phyloP scores from a whole-genome alignment of 2,113 vertebrate species.

The Podiceps cristatus region DNA sequence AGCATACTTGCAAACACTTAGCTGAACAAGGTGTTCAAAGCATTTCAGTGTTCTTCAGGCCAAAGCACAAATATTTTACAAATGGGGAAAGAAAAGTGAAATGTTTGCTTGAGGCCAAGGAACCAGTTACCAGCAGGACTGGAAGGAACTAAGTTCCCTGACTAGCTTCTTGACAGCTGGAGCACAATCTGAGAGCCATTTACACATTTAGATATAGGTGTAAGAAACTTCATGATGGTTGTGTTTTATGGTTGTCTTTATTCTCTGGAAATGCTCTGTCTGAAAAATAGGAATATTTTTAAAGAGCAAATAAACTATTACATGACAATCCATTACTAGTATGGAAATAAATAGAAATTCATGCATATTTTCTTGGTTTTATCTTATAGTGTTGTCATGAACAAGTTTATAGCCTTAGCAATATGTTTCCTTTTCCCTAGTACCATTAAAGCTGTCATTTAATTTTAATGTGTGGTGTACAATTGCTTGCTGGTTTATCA shows the following conservation, averaged over 20 bases:
- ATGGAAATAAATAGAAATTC: background rate
- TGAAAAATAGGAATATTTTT: background rate
- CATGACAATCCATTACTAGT: background rate
- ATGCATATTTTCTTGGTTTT: background rate
- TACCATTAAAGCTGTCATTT: constrained; percentile 18
- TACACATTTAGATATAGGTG: background rate
- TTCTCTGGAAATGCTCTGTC: background rate
- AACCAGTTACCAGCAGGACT: background rate
- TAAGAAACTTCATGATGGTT: background rate
- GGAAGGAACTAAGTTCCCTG: background rate
- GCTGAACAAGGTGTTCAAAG: background rate
- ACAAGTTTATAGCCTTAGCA: constrained; percentile 4
- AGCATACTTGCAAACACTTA: background rate
- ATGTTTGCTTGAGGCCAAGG: background rate
- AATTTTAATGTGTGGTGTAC: background rate
- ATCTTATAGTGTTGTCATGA: background rate
- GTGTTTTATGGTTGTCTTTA: background rate
- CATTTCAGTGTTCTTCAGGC: background rate
- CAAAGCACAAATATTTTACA: background rate
- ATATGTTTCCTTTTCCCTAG: constrained; percentile 7
- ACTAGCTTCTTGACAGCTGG: background rate
- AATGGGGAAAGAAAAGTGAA: background rate
- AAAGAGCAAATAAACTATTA: background rate
- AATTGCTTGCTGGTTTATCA: background rate
- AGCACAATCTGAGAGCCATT: background rate